phyloP scores from a whole-genome alignment of 2,797 vertebrate genomes.

The Myotis findleyi region DNA sequence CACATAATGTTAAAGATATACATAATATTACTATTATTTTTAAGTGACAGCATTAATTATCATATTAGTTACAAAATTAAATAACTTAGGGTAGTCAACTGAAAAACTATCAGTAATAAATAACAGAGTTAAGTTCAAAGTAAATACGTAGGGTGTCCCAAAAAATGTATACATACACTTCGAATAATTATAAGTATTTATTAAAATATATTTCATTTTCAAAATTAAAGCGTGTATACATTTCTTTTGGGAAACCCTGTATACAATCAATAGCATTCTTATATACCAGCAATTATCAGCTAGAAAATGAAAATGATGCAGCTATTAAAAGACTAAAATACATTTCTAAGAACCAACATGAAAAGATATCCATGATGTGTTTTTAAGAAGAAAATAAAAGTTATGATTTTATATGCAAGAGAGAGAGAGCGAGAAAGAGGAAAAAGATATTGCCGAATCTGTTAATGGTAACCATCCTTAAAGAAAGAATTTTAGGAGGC shows the following conservation, averaged over 20 bases:
- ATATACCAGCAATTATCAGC: not conserved
- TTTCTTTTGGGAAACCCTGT: not conserved
- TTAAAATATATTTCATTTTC: not conserved
- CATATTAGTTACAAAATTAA: not conserved
- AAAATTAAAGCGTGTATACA: not conserved
- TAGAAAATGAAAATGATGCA: not conserved
- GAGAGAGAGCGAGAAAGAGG: fast-evolving
- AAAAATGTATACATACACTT: not conserved
- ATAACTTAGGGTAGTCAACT: not conserved
- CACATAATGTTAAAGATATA: not conserved
- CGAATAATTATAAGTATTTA: not conserved
- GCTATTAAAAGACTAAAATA: not conserved
- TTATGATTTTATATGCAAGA: not conserved
- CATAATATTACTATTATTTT: not conserved
- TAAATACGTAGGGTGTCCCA: not conserved
- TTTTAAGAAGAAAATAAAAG: conserved; percentile 25
- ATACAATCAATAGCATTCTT: not conserved
- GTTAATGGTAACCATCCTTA: not conserved
- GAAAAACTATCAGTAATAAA: not conserved
- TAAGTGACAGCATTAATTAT: not conserved
- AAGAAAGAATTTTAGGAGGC: not conserved
- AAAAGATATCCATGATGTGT: not conserved
- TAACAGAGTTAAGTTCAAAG: conserved; percentile 14
- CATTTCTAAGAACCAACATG: not conserved
- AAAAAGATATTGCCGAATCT: not conserved